Evolutionary conservation across 2,113 vertebrate species (phyloP), one percentile per base, ranked within the genome.

Genomic region (Pitta sordida): DNA sequence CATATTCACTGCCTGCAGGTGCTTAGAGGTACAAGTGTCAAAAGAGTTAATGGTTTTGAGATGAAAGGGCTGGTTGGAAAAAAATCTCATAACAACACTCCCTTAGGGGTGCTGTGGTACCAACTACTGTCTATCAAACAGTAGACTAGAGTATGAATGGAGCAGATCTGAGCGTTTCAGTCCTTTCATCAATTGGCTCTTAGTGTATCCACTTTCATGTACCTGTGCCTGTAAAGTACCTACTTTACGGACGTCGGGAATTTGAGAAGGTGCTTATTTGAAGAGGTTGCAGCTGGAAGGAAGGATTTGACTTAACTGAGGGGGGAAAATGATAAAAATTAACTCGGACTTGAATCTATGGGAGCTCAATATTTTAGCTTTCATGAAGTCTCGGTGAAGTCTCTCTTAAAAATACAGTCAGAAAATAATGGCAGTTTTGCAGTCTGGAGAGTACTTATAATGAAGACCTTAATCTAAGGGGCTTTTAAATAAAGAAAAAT

Each of bases 1-100:
- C 0, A 0, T 55, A 34, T 58, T 88, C 0, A 0, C 27, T 85
- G 49, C 62, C 37, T 6, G 1, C 13, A 12, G 36, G 48, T 75
- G 34, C 60, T 73, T 27, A 27, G 52, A 82, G 39, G 49, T 56
- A 30, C 39, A 20, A 52, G 29, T 52, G 65, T 64, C 65, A 29
- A 29, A 36, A 64, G 86, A 84, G 48, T 36, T 68, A 51, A 56
- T 23, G 29, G n/a, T 39, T 89, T 75, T 52, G 77, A 84, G 52
- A 51, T 52, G 32, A 62, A 77, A 18, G 17, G 10, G 11, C 22
- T 74, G 60, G 10, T 37, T 58, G 55, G 49, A 55, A 74, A 55
- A 74, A 74, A 52, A 63, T 32, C 16, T 29, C 22, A 7, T 46
- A 18, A 23, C 19, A 46, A 0, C 0, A 0, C 34, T 59, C 8